Percentiles rank a stretch among this genome's conserved stretches.
These are phyloP conservation scores for Bombus soroeensis DNA, from an alignment of 1,140 invertebrate species.

Conservation along the genomic window DNA sequence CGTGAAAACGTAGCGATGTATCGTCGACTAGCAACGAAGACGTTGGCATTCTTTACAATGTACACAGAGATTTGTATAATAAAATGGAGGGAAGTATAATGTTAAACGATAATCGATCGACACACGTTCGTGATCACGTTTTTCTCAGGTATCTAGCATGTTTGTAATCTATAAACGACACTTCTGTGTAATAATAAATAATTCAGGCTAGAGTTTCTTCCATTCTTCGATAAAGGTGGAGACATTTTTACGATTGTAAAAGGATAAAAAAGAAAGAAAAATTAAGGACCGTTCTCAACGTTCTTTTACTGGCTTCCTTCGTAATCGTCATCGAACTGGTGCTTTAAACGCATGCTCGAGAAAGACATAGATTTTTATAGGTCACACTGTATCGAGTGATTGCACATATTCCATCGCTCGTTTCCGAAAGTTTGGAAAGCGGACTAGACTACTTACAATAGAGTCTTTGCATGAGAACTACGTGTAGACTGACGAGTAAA, in stretches of 20 bases:
- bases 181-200: constrained; percentile 40
- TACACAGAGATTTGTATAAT: not conserved
- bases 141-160: constrained; percentile 66
- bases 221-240: not conserved
- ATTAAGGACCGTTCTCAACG: constrained; percentile 17
- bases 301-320: constrained; percentile 33
- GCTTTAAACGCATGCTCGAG: constrained; percentile 5
- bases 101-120: constrained; percentile 23
- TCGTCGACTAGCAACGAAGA: constrained; percentile 1
- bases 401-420: constrained; percentile 3
- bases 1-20: not conserved
- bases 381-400: not conserved
- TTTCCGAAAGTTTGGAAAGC: not conserved
- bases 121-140: constrained; percentile 61
- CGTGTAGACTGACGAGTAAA: constrained; percentile 10
- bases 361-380: constrained; percentile 40
- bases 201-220: constrained; percentile 3
- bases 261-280: not conserved
- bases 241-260: constrained; percentile 39
- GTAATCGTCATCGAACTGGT: constrained; percentile 30
- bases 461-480: no score
- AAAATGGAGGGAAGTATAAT: not conserved
- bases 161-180: constrained; percentile 56
- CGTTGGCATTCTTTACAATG: not conserved
- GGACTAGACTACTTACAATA: not conserved